Evolutionary conservation across 1,140 invertebrate species (phyloP), one percentile per base, ranked within the genome.

Genomic region (Aphaenogaster rudis): DNA sequence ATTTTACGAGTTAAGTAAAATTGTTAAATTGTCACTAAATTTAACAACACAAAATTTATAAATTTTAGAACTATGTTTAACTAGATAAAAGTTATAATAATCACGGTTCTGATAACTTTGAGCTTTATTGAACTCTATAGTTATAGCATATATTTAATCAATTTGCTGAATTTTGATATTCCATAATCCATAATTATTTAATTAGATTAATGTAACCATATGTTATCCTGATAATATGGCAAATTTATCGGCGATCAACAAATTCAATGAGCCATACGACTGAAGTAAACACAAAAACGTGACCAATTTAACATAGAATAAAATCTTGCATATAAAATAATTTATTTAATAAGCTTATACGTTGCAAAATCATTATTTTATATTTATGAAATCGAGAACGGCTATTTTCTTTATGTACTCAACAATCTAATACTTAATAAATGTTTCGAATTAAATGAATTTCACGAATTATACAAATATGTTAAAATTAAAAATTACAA

Each of bases 181-280:
- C 1, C 0, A 64, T 48, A 79, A 64, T 48, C 11, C 9, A 50
- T 0, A 17, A 79, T 39, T 21, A n/a, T 36, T 39, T 13, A 33
- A 77, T 74, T 74, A 42, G 8, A 48, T 77, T 45, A 42, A 59
- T 59, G 2, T 48, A 48, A 78, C 50, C 15, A 63, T 48, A 8
- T 61, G 28, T 36, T 42, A 77, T 66, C 15, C 3, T 33, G 8
- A 21, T 66, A 79, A 50, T 66, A 63, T n/a, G 11, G 17, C 33
- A 66, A 78, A 64, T 64, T 78, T 48, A 57, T 57, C n/a, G 48
- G 15, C 9, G 5, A 78, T 50, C 11, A 63, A 63, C 8, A 64
- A 78, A 33, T 45, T 28, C 45, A 36, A 64, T 64, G 48, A 64
- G 64, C 48, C 9, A 13, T 11, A 13, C 13, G 17, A 1, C 28